Evolutionary conservation across 2,797 vertebrate genomes (phyloP), one percentile per base, ranked within the genome.

Genomic region (Buphagus erythrorhynchus): DNA sequence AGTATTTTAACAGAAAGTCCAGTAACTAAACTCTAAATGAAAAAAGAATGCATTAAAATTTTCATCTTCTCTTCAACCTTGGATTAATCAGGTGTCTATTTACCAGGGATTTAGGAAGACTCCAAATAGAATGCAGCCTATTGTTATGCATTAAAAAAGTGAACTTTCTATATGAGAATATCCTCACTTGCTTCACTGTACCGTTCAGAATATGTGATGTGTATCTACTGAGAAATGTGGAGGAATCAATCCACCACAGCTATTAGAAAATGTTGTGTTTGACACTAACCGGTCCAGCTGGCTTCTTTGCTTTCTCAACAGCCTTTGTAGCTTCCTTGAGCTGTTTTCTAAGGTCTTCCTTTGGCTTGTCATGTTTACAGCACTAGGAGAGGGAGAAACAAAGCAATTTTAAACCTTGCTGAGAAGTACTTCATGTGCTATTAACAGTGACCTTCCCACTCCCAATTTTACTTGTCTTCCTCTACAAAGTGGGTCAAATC

Each of bases 291-390:
- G 43, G 63, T 96, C 97, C 98, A 96, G 98, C 97, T 93, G 98
- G 95, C 95, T 99, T 98, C 97, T 99, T 97, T 86, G 98, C 98
- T 98, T 99, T 99, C 98, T 98, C 98, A 49, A 96, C 94, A 36
- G 98, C 97, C 98, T 99, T 98, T 95, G 95, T 98, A 17, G 98
- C 98, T 98, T 99, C 99, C 98, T 99, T 98, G 95, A 98, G 98
- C 97, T 98, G 97, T 98, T 99, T 98, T 98, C 98, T 98, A 90
- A 98, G 97, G 71, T 95, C 97, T 98, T 99, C 99, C 98, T 98
- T 98, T 83, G 98, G 98, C 97, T 97, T 97, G 79, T 97, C 97
- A 97, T 99, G 98, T 97, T 99, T 97, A 98, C 95, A 83, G 97
- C 98, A 90, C 98, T 98, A 96, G 40, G 90, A 97, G 84, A 98